A percentile compares a stretch with the other conserved stretches of the same genome.
Evolutionary conservation across 2,888 invertebrate species (phyloP).

Genomic region (Ptilodon capucinus): DNA sequence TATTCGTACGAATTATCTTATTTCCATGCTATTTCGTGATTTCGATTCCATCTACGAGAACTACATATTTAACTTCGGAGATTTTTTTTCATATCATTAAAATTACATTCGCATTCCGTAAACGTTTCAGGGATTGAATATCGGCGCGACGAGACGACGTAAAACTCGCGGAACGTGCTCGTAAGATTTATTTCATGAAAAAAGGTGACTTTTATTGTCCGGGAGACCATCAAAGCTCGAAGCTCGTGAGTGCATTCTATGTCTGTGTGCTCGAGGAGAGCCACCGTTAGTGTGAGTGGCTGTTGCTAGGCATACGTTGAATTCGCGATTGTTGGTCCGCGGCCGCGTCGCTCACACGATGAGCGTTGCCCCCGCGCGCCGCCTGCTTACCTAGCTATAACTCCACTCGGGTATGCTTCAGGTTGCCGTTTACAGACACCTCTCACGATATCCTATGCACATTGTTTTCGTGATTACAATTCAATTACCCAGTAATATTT

Average conservation of each 20-base stretch:
- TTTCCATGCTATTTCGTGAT: constrained; percentile 62
- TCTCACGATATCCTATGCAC: constrained; percentile 50
- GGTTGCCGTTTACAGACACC: constrained; percentile 50
- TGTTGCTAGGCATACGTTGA: constrained; percentile 77
- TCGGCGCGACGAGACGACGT: constrained; percentile 21
- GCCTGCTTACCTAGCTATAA: constrained; percentile 38
- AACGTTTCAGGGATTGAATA: constrained; percentile 41
- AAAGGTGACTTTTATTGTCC: constrained; percentile 50
- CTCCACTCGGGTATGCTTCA: constrained; percentile 34
- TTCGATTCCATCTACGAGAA: constrained; percentile 54
- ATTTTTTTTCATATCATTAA: constrained; percentile 40
- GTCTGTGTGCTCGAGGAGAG: constrained; percentile 62
- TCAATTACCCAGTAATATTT: constrained; percentile 22
- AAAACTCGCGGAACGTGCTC: constrained; percentile 19
- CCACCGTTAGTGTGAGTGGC: constrained; percentile 67
- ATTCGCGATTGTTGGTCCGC: constrained; percentile 75
- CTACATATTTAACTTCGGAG: constrained; percentile 26
- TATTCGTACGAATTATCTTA: constrained; percentile 66
- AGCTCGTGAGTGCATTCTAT: constrained; percentile 53
- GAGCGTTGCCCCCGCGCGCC: constrained; percentile 73
- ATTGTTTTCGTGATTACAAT: constrained; percentile 46
- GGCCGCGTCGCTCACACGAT: constrained; percentile 78
- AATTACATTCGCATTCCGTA: constrained; percentile 42
- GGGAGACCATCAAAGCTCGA: constrained; percentile 55
- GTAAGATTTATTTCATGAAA: constrained; percentile 37